Evolutionary conservation across 2,888 invertebrate species (phyloP), one percentile per base, ranked within the genome.

Genomic region (Eucriotettix oculatus): DNA sequence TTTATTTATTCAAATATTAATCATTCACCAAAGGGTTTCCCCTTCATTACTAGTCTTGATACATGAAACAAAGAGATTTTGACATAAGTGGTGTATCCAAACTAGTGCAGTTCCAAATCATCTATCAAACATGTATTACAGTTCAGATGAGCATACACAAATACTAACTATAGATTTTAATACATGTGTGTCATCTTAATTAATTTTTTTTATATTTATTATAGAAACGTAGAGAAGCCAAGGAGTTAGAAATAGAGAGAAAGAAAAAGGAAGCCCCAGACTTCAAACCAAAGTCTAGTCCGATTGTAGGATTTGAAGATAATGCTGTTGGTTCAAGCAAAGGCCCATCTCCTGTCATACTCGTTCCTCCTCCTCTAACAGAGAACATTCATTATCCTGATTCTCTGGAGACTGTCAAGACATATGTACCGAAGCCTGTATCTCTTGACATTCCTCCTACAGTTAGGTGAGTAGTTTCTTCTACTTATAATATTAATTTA

Each of bases 161-260:
- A 29, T 29, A 29, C 2, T 29, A 5, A 29, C 29, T 29, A 29
- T 29, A 29, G 29, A 29, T 29, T 7, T 29, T 2, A 29, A 29
- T 5, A 5, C 7, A 29, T 29, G 7, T 29, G 7, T 29, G 29
- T 5, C 29, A 29, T 29, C 29, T 29, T 2, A 29, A 29, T 2
- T 29, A 29, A 29, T 2, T 29, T 5, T 29, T 29, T 29, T 29
- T 29, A 29, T 5, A 29, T 5, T 29, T 29, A 7, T 29, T 29
- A 29, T 29, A 29, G 29, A 29, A 29, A 29, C 29, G 29, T 29
- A 29, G 29, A 29, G 29, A 29, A 29, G 29, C 29, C 29, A 29
- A 29, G 29, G 29, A 29, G 29, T 29, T 29, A 68, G 43, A 69
- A 76, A 58, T 73, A 72, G 61, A 72, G 75, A 63, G 77, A 78